Evolutionary conservation across 2,888 invertebrate species (phyloP).

Genomic region (Lingula anatina): DNA sequence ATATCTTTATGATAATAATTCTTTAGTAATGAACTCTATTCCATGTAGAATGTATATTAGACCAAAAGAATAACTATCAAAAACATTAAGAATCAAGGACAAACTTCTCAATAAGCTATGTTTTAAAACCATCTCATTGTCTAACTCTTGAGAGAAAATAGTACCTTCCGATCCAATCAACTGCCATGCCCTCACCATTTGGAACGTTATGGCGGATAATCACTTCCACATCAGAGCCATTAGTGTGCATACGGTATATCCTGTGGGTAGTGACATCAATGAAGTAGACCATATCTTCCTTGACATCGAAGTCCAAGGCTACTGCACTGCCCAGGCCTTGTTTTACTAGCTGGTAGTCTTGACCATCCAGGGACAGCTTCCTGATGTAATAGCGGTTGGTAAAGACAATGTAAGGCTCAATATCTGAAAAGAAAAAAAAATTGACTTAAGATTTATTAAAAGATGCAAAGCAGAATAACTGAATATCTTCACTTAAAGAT

Average conservation of each 20-base stretch:
- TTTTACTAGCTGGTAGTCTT: constrained; percentile 73
- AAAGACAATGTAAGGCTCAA: constrained; percentile 51
- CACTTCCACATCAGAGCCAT: constrained; percentile 45
- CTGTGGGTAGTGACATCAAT: constrained; percentile 31
- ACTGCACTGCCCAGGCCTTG: constrained; percentile 96
- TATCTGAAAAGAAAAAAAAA: constrained; percentile 28
- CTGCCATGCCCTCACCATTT: constrained; percentile 37
- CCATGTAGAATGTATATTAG: too few species aligned
- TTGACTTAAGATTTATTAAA: too few species aligned
- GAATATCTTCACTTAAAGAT: too few species aligned
- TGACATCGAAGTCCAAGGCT: constrained; percentile 37
- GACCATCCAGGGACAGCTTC: constrained; percentile 88
- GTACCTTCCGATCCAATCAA: constrained; percentile 70
- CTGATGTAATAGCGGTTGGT: constrained; percentile 95
- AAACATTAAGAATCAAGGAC: too few species aligned
- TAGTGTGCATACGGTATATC: constrained; percentile 38
- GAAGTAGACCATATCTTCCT: constrained; percentile 34
- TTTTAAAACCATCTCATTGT: too few species aligned
- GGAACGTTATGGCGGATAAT: constrained; percentile 31
- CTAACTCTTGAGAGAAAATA: too few species aligned
- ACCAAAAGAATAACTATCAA: too few species aligned
- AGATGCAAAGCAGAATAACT: too few species aligned
- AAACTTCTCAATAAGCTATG: too few species aligned
- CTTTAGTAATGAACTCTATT: too few species aligned
- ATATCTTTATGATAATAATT: too few species aligned